These are phyloP conservation scores for Leptinotarsa tumamoca DNA, from an alignment of 2,888 invertebrate species.

Conservation along the genomic window DNA sequence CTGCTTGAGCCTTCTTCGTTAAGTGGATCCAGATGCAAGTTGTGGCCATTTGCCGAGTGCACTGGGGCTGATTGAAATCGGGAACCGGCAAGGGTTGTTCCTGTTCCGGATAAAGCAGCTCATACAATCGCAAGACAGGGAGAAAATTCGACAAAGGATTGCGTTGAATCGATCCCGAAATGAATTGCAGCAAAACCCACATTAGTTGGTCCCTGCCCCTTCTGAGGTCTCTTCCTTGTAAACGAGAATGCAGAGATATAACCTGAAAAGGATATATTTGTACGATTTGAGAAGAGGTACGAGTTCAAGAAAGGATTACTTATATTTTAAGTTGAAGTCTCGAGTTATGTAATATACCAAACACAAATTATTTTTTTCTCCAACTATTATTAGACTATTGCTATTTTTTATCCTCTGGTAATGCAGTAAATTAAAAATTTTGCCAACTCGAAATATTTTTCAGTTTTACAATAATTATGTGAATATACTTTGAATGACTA, in stretches of 20 bases:
- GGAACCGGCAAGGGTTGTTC: slow-evolving; percentile 91
- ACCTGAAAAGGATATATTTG: slow-evolving; percentile 60
- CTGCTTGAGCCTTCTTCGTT: slow-evolving; percentile 90
- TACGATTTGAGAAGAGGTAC: neutral
- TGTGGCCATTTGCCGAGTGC: slow-evolving; percentile 92
- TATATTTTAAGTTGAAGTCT: too few relatives aligned
- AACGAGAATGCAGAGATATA: slow-evolving; percentile 83
- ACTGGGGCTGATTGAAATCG: slow-evolving; percentile 87
- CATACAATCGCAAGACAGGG: slow-evolving; percentile 91
- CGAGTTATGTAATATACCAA: too few relatives aligned
- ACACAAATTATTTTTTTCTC: too few relatives aligned
- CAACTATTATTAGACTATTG: too few relatives aligned
- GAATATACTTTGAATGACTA: too few relatives aligned
- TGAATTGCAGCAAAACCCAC: slow-evolving; percentile 98
- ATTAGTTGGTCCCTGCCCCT: slow-evolving; percentile 97
- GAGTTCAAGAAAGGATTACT: too few relatives aligned
- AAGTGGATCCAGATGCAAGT: slow-evolving; percentile 98
- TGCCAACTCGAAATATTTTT: too few relatives aligned
- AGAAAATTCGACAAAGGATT: slow-evolving; percentile 91
- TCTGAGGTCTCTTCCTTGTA: slow-evolving; percentile 74
- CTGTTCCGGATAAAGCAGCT: slow-evolving; percentile 91
- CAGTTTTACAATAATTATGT: too few relatives aligned
- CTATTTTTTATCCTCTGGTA: too few relatives aligned
- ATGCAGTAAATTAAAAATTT: too few relatives aligned
- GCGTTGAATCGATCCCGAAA: slow-evolving; percentile 95